Percentiles rank a stretch among this genome's conserved stretches.
Evolutionary conservation across 2,113 vertebrate species (phyloP).

Genomic region (Eptesicus fuscus): DNA sequence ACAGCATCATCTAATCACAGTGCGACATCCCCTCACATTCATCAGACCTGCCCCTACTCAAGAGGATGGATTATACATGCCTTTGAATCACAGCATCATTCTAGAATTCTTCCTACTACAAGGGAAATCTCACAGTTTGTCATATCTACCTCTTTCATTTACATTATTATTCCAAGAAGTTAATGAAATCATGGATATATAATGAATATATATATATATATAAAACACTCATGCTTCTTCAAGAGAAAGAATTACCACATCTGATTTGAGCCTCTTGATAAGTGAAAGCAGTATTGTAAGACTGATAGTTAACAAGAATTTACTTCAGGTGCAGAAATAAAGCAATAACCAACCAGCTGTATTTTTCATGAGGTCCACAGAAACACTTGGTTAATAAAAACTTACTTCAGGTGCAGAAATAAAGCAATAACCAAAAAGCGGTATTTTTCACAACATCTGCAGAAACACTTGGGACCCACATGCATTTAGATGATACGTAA

Average conservation of each 20-base stretch:
- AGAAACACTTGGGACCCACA: not conserved
- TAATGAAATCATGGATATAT: not conserved
- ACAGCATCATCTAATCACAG: fast-evolving
- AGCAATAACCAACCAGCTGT: not conserved
- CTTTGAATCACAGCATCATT: not conserved
- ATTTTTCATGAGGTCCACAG: not conserved
- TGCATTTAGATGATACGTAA: fast-evolving
- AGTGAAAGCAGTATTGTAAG: conserved; percentile 24
- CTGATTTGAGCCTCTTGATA: not conserved
- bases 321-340: not conserved
- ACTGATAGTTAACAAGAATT: not conserved
- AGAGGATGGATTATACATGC: not conserved
- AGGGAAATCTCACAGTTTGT: not conserved
- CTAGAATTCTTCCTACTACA: not conserved
- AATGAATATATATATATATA: not conserved
- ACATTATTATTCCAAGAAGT: not conserved
- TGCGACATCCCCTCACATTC: fast-evolving
- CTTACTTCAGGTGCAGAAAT: not conserved
- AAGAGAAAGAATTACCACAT: not conserved
- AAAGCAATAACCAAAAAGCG: not conserved
- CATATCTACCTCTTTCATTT: not conserved
- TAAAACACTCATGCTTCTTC: not conserved
- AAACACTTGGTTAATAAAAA: not conserved
- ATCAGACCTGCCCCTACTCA: not conserved
- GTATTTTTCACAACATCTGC: not conserved